These are phyloP conservation scores for Dissostichus mawsoni DNA, from an alignment of 2,113 vertebrate genomes.

Conservation along the genomic window DNA sequence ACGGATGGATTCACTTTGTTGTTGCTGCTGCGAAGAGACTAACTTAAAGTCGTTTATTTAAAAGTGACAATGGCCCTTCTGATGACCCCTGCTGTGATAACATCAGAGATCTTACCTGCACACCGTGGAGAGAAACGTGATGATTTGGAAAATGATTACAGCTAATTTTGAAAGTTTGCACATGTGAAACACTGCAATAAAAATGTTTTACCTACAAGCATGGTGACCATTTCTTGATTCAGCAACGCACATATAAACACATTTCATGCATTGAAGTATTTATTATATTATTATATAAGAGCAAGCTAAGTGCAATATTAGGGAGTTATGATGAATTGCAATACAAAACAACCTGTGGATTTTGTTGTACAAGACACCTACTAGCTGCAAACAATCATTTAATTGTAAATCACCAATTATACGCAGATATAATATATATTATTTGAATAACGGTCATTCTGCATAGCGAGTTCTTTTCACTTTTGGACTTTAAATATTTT, in stretches of 20 bases:
- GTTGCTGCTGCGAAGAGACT: not conserved
- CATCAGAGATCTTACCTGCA: not conserved
- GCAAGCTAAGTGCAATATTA: not conserved
- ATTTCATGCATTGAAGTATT: not conserved
- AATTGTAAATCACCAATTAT: too few relatives aligned
- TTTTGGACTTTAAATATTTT: too few relatives aligned
- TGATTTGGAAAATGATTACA: not conserved
- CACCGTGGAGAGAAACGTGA: not conserved
- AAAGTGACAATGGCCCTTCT: not conserved
- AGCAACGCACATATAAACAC: not conserved
- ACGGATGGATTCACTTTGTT: not conserved
- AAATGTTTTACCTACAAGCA: constrained; percentile 30
- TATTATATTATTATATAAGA: not conserved
- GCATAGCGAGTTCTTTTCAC: too few relatives aligned
- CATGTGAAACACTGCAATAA: constrained; percentile 41
- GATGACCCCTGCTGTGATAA: not conserved
- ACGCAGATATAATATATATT: too few relatives aligned
- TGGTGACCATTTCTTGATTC: not conserved
- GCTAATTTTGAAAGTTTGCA: constrained; percentile 19
- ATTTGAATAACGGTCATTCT: too few relatives aligned
- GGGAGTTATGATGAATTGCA: not conserved
- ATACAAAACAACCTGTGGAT: not conserved
- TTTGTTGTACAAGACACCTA: not conserved
- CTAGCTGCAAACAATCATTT: not conserved
- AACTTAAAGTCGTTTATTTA: not conserved